These are phyloP conservation scores for Podiceps cristatus DNA, from an alignment of 2,113 vertebrate species.

Conservation along the genomic window DNA sequence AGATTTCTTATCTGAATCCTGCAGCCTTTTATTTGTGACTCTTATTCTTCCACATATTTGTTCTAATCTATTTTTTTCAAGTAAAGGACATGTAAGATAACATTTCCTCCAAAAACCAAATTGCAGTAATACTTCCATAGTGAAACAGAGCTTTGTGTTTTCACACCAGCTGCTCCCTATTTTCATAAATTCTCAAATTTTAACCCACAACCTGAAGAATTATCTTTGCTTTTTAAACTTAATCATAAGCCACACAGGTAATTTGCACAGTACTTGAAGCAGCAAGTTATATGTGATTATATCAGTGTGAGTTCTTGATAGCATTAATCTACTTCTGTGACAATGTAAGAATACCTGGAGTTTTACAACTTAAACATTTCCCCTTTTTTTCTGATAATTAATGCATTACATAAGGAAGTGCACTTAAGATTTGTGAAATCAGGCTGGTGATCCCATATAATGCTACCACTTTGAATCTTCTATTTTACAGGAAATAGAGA, in stretches of 20 bases:
- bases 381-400: conserved; percentile 24
- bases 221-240: background rate
- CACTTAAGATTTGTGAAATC: background rate
- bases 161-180: background rate
- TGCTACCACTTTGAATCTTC: background rate
- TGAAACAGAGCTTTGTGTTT: background rate
- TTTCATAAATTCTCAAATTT: background rate
- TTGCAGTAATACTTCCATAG: background rate
- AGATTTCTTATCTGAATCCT: background rate
- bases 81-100: background rate
- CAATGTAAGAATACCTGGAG: background rate
- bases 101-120: background rate
- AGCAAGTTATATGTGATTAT: conserved; percentile 35
- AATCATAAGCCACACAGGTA: background rate
- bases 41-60: background rate
- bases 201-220: background rate
- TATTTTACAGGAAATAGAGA: background rate
- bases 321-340: conserved; percentile 62
- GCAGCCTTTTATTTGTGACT: background rate
- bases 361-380: conserved; percentile 32
- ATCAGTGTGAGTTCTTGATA: conserved; percentile 37
- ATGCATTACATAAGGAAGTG: background rate
- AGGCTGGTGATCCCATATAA: background rate
- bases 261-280: conserved; percentile 8
- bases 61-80: background rate